Evolutionary conservation across 2,797 vertebrate species (phyloP).

Genomic region (Eidolon dupreanum): DNA sequence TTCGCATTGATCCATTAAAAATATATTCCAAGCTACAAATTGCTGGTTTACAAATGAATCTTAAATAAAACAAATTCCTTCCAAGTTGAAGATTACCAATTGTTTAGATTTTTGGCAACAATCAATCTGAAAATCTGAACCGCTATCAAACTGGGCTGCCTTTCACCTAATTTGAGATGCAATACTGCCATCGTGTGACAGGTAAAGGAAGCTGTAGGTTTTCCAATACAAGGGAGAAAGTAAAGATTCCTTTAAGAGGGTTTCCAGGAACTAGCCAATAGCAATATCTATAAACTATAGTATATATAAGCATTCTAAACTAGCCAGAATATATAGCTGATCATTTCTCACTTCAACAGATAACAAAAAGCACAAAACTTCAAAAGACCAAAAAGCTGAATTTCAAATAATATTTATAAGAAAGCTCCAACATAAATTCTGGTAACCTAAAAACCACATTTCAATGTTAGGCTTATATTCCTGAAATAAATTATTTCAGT

Average conservation of each 20-base stretch:
- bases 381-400: conserved; percentile 7
- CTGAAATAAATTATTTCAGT: not conserved
- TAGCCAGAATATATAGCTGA: not conserved
- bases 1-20: not conserved
- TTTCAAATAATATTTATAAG: conserved; percentile 42
- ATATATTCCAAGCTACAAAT: conserved; percentile 28
- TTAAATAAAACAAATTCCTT: conserved; percentile 9
- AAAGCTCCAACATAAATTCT: conserved; percentile 34
- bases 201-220: not conserved
- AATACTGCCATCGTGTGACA: conserved; percentile 52
- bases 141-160: not conserved
- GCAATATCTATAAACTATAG: not conserved
- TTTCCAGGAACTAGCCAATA: not conserved
- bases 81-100: not conserved
- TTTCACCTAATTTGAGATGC: conserved; percentile 29
- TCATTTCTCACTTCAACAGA: not conserved
- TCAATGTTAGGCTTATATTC: conserved; percentile 6
- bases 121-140: not conserved
- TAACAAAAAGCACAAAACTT: not conserved
- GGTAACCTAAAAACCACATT: not conserved
- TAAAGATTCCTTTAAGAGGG: not conserved
- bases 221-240: not conserved
- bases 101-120: not conserved
- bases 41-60: not conserved
- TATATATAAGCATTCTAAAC: not conserved